Evolutionary conservation across 2,888 invertebrate species (phyloP).

Genomic region (Drosophila rubida): DNA sequence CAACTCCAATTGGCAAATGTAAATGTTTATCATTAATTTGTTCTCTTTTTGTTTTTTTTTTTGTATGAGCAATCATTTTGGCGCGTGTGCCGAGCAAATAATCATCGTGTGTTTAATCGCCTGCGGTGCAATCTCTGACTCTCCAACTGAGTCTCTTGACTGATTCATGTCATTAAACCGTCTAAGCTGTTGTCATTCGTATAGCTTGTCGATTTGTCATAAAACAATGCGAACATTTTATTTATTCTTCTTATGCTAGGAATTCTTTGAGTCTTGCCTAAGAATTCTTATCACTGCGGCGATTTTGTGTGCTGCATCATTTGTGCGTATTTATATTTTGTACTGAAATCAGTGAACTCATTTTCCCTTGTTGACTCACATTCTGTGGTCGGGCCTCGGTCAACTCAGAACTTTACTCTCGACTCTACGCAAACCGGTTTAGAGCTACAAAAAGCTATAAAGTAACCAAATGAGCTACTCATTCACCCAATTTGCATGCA

Average conservation of each 20-base stretch:
- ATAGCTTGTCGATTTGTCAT: conserved; percentile 44
- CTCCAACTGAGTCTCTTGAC: conserved; percentile 40
- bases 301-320: conserved; percentile 24
- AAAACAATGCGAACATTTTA: conserved; percentile 24
- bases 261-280: conserved; percentile 18
- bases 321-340: conserved; percentile 25
- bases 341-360: conserved; percentile 20
- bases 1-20: conserved; percentile 46
- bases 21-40: conserved; percentile 74
- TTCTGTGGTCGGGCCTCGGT: conserved; percentile 26
- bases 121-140: conserved; percentile 24
- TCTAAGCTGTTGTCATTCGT: conserved; percentile 21
- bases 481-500: conserved; percentile 55
- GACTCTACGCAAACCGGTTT: conserved; percentile 40
- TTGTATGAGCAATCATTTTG: conserved; percentile 73
- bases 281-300: conserved; percentile 31
- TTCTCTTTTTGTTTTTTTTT: conserved; percentile 26
- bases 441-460: neutral
- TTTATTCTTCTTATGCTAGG: neutral
- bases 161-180: conserved; percentile 63
- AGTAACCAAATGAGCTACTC: neutral
- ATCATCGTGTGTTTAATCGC: conserved; percentile 59
- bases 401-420: conserved; percentile 23
- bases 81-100: conserved; percentile 71
- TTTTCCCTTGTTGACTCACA: conserved; percentile 57